Percentiles rank a stretch among this genome's conserved stretches.
Evolutionary conservation across 2,797 vertebrate genomes (phyloP).

Genomic region (Cephalopachus bancanus): DNA sequence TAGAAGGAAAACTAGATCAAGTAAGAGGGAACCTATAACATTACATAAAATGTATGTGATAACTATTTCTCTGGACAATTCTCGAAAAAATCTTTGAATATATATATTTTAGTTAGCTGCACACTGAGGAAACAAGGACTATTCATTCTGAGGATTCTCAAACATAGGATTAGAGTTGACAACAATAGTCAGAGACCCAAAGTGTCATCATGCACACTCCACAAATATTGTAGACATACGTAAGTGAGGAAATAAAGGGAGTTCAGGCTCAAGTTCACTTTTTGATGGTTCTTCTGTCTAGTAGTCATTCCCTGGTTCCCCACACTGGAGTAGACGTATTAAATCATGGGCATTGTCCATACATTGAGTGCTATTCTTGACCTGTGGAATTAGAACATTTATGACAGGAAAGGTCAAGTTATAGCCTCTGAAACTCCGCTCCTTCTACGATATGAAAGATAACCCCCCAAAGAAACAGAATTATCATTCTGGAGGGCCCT

Average conservation of each 20-base stretch:
- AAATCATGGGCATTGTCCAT: too few relatives aligned
- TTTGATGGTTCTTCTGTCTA: not conserved
- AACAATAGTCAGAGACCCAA: not conserved
- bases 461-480: too few relatives aligned
- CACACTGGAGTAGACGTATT: not conserved
- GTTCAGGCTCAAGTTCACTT: not conserved
- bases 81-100: not conserved
- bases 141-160: not conserved
- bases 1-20: not conserved
- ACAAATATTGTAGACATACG: fast-evolving
- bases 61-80: not conserved
- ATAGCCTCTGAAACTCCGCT: not conserved
- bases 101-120: not conserved
- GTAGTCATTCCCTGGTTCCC: not conserved
- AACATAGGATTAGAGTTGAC: not conserved
- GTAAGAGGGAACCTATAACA: not conserved
- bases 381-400: not conserved
- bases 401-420: fast-evolving
- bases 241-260: not conserved
- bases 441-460: too few relatives aligned
- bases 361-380: not conserved
- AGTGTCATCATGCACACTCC: too few relatives aligned
- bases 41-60: not conserved
- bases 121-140: not conserved
- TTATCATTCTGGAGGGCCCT: too few relatives aligned